Evolutionary conservation across 2,797 vertebrate species (phyloP).

Genomic region (Craterocephalus amniculus): DNA sequence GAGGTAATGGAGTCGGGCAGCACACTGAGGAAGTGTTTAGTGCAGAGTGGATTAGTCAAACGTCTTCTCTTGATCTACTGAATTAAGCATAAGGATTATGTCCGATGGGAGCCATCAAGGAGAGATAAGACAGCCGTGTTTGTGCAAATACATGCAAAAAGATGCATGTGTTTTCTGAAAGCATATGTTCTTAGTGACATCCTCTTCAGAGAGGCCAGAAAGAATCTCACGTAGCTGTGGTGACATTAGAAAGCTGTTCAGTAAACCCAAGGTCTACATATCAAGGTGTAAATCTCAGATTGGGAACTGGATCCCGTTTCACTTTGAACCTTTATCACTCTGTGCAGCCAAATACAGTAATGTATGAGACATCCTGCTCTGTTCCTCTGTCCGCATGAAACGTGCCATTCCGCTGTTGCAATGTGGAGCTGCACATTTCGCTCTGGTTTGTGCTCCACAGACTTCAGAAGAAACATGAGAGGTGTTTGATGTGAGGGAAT

Average conservation of each 20-base stretch:
- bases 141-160: slow-evolving; percentile 40
- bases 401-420: slow-evolving; percentile 16
- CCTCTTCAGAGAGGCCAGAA: neutral
- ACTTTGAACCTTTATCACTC: neutral
- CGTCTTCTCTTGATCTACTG: slow-evolving; percentile 46
- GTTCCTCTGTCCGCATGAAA: slow-evolving; percentile 3
- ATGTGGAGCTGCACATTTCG: slow-evolving; percentile 12
- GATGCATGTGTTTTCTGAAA: slow-evolving; percentile 29
- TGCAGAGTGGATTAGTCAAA: slow-evolving; percentile 56
- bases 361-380: neutral
- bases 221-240: neutral
- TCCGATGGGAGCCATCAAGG: slow-evolving; percentile 35
- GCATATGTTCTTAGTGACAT: neutral
- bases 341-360: slow-evolving; percentile 1
- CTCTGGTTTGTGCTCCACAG: slow-evolving; percentile 39
- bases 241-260: neutral
- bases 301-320: neutral
- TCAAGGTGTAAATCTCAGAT: slow-evolving; percentile 1
- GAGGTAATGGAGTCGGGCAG: slow-evolving; percentile 14
- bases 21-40: slow-evolving; percentile 32
- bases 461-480: slow-evolving; percentile 34
- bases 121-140: slow-evolving; percentile 38
- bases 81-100: slow-evolving; percentile 61
- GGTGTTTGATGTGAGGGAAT: slow-evolving; percentile 60
- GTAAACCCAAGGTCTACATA: neutral